These are phyloP conservation scores for Ceratitis capitata DNA, from an alignment of 1,140 invertebrate species.

Conservation along the genomic window DNA sequence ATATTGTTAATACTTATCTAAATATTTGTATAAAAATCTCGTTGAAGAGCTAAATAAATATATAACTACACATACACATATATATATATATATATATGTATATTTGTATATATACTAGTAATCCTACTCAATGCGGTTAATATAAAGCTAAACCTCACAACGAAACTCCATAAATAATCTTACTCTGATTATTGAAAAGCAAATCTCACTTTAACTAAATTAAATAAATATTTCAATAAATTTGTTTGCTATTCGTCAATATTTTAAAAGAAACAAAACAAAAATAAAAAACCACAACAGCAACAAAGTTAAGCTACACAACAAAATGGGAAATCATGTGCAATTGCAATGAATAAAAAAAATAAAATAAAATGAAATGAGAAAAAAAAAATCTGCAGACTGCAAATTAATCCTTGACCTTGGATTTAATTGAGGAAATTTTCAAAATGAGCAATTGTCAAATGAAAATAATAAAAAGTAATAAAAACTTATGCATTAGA, in stretches of 20 bases:
- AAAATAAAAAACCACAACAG: background rate
- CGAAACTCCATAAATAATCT: background rate
- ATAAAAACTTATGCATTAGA: background rate
- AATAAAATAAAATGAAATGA: background rate
- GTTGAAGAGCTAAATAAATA: background rate
- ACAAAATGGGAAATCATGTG: background rate
- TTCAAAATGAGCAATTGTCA: background rate
- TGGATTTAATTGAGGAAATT: constrained; percentile 54
- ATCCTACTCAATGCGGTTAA: background rate
- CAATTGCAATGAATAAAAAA: no score
- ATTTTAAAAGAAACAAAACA: background rate
- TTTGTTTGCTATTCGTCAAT: no score
- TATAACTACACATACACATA: background rate
- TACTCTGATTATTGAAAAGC: background rate
- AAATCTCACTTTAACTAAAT: no score
- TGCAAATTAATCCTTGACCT: constrained; percentile 59
- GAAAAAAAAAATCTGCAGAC: constrained; percentile 14
- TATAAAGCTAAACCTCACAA: background rate
- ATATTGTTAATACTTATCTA: background rate
- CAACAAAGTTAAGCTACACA: background rate
- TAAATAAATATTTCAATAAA: no score
- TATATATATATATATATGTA: background rate
- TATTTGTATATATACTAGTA: background rate
- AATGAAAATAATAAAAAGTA: background rate
- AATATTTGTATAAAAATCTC: constrained; percentile 5